phyloP scores from a whole-genome alignment of 2,888 invertebrate species.

The Cyclophora punctaria region DNA sequence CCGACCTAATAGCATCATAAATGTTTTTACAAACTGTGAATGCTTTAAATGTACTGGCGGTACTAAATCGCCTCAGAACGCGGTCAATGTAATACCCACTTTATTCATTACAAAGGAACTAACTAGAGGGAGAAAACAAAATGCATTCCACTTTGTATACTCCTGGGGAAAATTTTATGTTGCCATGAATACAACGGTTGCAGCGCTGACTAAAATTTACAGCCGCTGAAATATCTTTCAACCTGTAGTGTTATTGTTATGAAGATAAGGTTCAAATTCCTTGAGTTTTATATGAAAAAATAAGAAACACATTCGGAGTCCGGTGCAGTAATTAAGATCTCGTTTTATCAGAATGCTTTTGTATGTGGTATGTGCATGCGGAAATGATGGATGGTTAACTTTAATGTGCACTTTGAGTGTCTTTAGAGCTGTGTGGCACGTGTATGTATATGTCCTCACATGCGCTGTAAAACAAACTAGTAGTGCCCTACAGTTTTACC shows the following conservation, averaged over 20 bases:
- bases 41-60: not conserved
- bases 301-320: conserved; percentile 1
- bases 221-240: not conserved
- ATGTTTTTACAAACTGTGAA: not conserved
- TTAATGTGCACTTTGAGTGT: too few species aligned
- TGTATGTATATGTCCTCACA: too few species aligned
- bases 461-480: too few species aligned
- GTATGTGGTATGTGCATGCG: not conserved
- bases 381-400: conserved; percentile 1
- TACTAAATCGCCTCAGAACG: conserved; percentile 10
- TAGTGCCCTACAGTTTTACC: too few species aligned
- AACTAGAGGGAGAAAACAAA: conserved; percentile 23
- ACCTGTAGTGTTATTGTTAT: conserved; percentile 2
- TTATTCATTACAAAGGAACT: conserved; percentile 25
- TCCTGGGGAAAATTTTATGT: conserved; percentile 21
- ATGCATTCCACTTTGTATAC: conserved; percentile 25
- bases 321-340: conserved; percentile 6
- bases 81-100: conserved; percentile 24
- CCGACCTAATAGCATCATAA: not conserved
- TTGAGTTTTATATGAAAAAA: not conserved
- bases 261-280: conserved; percentile 6
- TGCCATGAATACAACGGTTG: conserved; percentile 15
- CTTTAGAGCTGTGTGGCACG: too few species aligned
- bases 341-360: conserved; percentile 2
- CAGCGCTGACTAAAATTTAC: conserved; percentile 23